phyloP scores from a whole-genome alignment of 2,113 vertebrate species.

The rat (Rattus norvegicus) region GRCr8 NC_086029.1:17133501-17134000 shows the following conservation, averaged over 20 bases:
- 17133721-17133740: not conserved
- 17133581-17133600: not conserved
- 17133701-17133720: not conserved
- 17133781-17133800: not conserved
- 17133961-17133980: not conserved
- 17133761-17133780: not conserved
- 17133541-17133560: not conserved
- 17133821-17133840: not conserved
- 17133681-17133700: not conserved
- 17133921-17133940: not conserved
- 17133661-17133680: not conserved
- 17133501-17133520: not conserved
- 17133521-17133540: not conserved
- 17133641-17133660: not conserved
- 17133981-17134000: not conserved
- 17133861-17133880: not conserved
- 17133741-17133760: slow-evolving; percentile 12
- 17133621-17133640: not conserved
- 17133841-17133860: not conserved
- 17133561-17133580: not conserved
- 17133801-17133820: not conserved
- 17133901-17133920: not conserved
- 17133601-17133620: not conserved
- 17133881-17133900: not conserved
- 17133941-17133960: not conserved